phyloP scores from a whole-genome alignment of 2,888 invertebrate species.

The Corbicula japonica region DNA sequence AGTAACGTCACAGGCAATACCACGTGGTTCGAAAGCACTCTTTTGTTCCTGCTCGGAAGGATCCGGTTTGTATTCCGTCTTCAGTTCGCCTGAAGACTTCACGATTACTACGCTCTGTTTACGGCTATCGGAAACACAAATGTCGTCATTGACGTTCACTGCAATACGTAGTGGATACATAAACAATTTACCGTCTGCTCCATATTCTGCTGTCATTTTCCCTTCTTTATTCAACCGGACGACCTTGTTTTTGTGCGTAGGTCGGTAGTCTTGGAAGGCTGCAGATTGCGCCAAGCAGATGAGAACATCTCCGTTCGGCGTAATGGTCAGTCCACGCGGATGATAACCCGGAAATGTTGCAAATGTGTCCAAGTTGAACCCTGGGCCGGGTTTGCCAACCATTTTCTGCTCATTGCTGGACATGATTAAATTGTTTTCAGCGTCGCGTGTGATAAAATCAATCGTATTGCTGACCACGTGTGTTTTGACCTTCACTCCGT shows the following conservation, averaged over 20 bases:
- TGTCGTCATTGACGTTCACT: slow-evolving; percentile 75
- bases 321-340: slow-evolving; percentile 66
- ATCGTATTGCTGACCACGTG: slow-evolving; percentile 66
- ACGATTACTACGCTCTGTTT: slow-evolving; percentile 69
- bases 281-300: slow-evolving; percentile 69
- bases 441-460: slow-evolving; percentile 66
- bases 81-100: slow-evolving; percentile 59
- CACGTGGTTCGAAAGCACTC: slow-evolving; percentile 66
- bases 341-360: slow-evolving; percentile 64
- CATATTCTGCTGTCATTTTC: slow-evolving; percentile 62
- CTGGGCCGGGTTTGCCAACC: slow-evolving; percentile 64
- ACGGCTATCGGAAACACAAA: slow-evolving; percentile 73
- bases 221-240: slow-evolving; percentile 55
- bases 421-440: slow-evolving; percentile 60
- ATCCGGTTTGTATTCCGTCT: slow-evolving; percentile 60
- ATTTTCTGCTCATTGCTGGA: slow-evolving; percentile 68
- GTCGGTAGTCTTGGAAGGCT: slow-evolving; percentile 72
- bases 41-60: slow-evolving; percentile 47
- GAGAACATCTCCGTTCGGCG: slow-evolving; percentile 57
- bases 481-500: slow-evolving; percentile 67
- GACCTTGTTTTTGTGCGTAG: slow-evolving; percentile 68
- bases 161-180: slow-evolving; percentile 74
- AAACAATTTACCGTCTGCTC: slow-evolving; percentile 69
- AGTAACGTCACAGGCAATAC: slow-evolving; percentile 64
- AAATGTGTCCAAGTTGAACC: slow-evolving; percentile 63